These are phyloP conservation scores for Mugil cephalus DNA, from an alignment of 2,113 vertebrate species.

Conservation along the genomic window DNA sequence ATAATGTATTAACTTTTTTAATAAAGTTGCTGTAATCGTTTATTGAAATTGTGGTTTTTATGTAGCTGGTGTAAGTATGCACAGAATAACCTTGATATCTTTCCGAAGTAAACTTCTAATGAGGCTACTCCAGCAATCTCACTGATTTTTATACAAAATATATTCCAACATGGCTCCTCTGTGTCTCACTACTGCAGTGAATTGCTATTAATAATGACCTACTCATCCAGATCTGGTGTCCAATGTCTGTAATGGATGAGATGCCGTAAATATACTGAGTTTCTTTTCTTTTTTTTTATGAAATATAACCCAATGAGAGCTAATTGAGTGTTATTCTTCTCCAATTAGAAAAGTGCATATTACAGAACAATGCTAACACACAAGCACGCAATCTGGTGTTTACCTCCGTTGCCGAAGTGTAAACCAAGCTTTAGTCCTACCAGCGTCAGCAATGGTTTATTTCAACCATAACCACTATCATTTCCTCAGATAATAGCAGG, in stretches of 20 bases:
- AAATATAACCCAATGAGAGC: background rate
- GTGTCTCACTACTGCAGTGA: background rate
- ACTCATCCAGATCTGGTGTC: background rate
- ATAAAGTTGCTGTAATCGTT: constrained; percentile 8
- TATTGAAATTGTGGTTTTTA: background rate
- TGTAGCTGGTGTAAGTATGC: background rate
- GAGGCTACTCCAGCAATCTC: background rate
- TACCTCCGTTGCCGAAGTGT: no score
- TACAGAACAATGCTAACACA: no score
- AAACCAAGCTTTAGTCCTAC: background rate
- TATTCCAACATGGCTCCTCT: background rate
- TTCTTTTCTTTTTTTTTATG: background rate
- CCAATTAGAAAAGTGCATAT: background rate
- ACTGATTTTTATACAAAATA: background rate
- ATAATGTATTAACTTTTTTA: constrained; percentile 11
- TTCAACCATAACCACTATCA: background rate
- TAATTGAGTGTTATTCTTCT: constrained; percentile 9
- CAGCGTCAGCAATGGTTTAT: background rate
- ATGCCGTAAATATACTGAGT: background rate
- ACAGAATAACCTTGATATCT: background rate
- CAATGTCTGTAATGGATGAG: background rate
- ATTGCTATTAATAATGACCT: background rate
- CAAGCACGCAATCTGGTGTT: no score
- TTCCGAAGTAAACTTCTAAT: background rate
- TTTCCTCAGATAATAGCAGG: no score